These are phyloP conservation scores for Solea solea DNA, from an alignment of 2,113 vertebrate genomes.

Conservation along the genomic window DNA sequence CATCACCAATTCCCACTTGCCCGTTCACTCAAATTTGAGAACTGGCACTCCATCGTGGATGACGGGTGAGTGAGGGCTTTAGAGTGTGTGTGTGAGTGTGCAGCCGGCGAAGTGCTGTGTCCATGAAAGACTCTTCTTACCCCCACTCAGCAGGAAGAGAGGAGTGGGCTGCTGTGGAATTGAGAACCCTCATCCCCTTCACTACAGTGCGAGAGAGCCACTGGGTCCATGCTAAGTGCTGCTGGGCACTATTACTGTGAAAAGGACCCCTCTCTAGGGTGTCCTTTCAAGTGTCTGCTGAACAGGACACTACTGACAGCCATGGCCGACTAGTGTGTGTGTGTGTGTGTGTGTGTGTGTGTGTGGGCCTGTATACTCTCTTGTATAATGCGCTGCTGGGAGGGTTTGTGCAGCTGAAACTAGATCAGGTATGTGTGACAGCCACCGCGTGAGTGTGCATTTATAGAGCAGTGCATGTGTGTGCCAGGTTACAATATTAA, in stretches of 20 bases:
- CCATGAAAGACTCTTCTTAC: slow-evolving; percentile 76
- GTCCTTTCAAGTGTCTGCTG: slow-evolving; percentile 78
- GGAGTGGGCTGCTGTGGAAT: slow-evolving; percentile 70
- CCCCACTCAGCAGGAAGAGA: slow-evolving; percentile 57
- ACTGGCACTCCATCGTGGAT: slow-evolving; percentile 61
- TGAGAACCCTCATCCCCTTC: slow-evolving; percentile 75
- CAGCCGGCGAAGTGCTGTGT: slow-evolving; percentile 70
- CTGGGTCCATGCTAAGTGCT: slow-evolving; percentile 73
- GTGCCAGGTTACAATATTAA: slow-evolving; percentile 73
- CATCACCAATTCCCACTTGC: slow-evolving; percentile 62
- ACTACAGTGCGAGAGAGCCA: slow-evolving; percentile 69
- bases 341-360: slow-evolving; percentile 39
- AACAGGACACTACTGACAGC: slow-evolving; percentile 71
- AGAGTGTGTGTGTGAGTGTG: slow-evolving; percentile 64
- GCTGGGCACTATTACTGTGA: slow-evolving; percentile 78
- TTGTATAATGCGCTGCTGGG: slow-evolving; percentile 75
- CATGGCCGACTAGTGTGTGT: slow-evolving; percentile 50
- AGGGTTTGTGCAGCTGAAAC: slow-evolving; percentile 72
- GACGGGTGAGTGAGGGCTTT: slow-evolving; percentile 65
- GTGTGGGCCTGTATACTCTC: slow-evolving; percentile 40
- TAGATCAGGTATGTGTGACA: slow-evolving; percentile 74
- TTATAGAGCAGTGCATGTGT: slow-evolving; percentile 70
- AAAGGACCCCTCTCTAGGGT: slow-evolving; percentile 79
- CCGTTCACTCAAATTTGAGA: slow-evolving; percentile 67
- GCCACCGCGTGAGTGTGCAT: slow-evolving; percentile 72